Evolutionary conservation across 2,113 vertebrate genomes (phyloP), one percentile per base, ranked within the genome.

Genomic region (Excalfactoria chinensis): DNA sequence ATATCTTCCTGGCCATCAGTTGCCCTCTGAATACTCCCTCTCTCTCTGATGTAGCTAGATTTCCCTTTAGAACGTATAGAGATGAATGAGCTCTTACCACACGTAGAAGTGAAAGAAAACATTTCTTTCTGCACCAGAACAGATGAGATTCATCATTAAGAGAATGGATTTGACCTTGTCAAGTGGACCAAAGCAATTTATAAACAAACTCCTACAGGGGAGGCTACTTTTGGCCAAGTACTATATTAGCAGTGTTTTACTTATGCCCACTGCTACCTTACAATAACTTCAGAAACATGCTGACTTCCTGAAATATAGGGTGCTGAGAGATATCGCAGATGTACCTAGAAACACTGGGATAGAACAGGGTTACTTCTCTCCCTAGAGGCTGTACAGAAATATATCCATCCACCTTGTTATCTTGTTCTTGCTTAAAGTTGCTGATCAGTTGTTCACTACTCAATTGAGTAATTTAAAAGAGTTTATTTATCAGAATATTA

Each of bases 101-200:
- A 98, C 97, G 95, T 98, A 97, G 97, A 97, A 97, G 97, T 97
- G 97, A 98, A 98, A 98, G 97, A 98, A 98, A 98, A 97, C 98
- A 98, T 98, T 98, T 98, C 97, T 97, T 97, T 97, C 97, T 97
- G 94, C 96, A 96, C 97, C 97, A 98, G 97, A 98, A 97, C 98
- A 99, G 98, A 98, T 98, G 98, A 98, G 98, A 99, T 99, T 98
- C 98, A 98, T 99, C 99, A 99, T 97, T 98, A 97, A 97, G 97
- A 98, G 98, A 98, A 99, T 99, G 98, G 98, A 98, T 99, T 99
- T 99, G 99, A 99, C 99, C 99, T 98, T 97, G 98, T 95, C 98
- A 98, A 98, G 98, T 99, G 98, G 98, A 99, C 98, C 97, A 97
- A 98, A 98, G 98, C 97, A 98, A 99, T 99, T 98, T 99, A 99